Conservation (phyloP, 2,888 invertebrate genomes). For the Patella ulyssiponensis region DNA sequence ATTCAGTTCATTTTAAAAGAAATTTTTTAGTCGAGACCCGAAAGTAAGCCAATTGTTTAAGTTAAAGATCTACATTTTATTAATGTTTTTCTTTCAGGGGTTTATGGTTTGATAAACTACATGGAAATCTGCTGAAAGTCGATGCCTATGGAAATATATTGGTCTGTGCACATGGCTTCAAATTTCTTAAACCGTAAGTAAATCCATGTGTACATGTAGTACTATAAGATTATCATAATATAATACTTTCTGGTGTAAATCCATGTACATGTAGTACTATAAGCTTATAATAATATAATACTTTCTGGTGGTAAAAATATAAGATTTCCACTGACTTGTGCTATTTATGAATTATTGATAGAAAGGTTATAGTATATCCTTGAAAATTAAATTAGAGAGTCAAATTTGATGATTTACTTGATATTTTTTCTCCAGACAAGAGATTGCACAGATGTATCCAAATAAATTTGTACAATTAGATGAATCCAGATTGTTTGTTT, state of each 20-base stretch:
- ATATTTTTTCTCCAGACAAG: conserved; percentile 78
- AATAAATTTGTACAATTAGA: conserved; percentile 96
- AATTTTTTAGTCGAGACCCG: too few relatives aligned
- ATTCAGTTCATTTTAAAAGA: too few relatives aligned
- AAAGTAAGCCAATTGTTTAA: too few relatives aligned
- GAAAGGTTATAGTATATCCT: too few relatives aligned
- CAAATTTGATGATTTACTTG: neutral
- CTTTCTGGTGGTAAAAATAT: too few relatives aligned
- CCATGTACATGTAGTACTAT: neutral
- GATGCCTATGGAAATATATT: conserved; percentile 98
- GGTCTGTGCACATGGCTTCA: conserved; percentile 97
- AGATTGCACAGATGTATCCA: conserved; percentile 95
- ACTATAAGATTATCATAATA: too few relatives aligned
- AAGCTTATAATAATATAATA: too few relatives aligned
- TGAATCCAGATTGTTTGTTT: conserved; percentile 92
- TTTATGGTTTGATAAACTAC: conserved; percentile 96
- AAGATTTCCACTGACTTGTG: too few relatives aligned
- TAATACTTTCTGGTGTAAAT: too few relatives aligned
- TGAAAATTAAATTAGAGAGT: too few relatives aligned
- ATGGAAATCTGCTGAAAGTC: conserved; percentile 93
- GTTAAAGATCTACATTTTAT: too few relatives aligned
- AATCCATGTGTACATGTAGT: neutral
- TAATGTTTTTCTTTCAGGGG: conserved; percentile 79
- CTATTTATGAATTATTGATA: too few relatives aligned
- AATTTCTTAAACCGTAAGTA: conserved; percentile 77